A percentile compares a stretch with the other conserved stretches of the same genome.
Conservation (phyloP, 35 echinoderm and acorn worm genomes). For the Apostichopus japonicus region DNA sequence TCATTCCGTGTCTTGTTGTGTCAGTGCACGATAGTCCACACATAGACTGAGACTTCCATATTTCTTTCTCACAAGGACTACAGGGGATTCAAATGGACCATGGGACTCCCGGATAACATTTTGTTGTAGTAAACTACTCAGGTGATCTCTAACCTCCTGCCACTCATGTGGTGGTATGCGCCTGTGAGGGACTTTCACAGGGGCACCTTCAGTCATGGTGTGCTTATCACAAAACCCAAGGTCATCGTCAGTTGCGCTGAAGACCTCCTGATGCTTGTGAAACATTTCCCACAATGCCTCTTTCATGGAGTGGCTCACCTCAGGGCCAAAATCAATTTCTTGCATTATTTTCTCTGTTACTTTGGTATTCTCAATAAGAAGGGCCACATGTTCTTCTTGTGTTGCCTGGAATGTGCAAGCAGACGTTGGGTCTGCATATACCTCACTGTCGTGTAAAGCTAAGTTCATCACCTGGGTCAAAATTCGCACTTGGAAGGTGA, state of each 20-base stretch:
- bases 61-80: slow-evolving; percentile 66
- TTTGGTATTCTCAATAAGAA: too few relatives aligned
- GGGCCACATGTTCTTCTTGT: too few relatives aligned
- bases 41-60: slow-evolving; percentile 48
- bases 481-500: too few relatives aligned
- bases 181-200: slow-evolving; percentile 53
- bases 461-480: too few relatives aligned
- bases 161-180: slow-evolving; percentile 64
- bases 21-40: slow-evolving; percentile 57
- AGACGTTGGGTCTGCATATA: too few relatives aligned
- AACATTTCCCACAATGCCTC: too few relatives aligned
- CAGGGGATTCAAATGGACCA: slow-evolving; percentile 64
- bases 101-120: slow-evolving; percentile 41
- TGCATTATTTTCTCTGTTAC: too few relatives aligned
- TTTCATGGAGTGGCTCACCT: too few relatives aligned
- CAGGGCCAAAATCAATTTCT: too few relatives aligned
- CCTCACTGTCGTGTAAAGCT: too few relatives aligned
- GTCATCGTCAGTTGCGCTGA: background rate
- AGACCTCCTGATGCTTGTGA: background rate
- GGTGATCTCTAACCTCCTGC: slow-evolving; percentile 52
- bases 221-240: slow-evolving; percentile 16
- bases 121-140: slow-evolving; percentile 53
- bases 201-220: slow-evolving; percentile 12
- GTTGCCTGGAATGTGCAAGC: too few relatives aligned
- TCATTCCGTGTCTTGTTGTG: slow-evolving; percentile 60